Evolutionary conservation across 2,113 vertebrate species (phyloP).

Genomic region (Gnathonemus longibarbis): DNA sequence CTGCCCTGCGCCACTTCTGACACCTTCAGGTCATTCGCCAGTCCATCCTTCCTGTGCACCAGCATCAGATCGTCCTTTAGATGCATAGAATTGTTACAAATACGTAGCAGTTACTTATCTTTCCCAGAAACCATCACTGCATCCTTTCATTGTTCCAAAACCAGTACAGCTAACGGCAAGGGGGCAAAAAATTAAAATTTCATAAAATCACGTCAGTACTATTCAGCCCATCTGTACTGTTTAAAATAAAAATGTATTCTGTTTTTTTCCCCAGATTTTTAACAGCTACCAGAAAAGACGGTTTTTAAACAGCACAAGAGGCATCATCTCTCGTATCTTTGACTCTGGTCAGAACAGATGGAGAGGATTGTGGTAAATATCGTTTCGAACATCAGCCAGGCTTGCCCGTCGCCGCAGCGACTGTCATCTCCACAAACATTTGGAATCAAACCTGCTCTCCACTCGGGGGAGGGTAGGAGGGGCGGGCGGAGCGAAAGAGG

Average conservation of each 20-base stretch:
- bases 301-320: slow-evolving; percentile 23
- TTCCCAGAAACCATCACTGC: not conserved
- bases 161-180: not conserved
- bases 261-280: slow-evolving; percentile 13
- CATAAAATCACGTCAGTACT: not conserved
- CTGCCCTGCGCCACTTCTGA: not conserved
- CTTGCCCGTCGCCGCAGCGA: slow-evolving; percentile 35
- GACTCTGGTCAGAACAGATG: slow-evolving; percentile 37
- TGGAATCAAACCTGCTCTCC: slow-evolving; percentile 35
- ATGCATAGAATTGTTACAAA: not conserved
- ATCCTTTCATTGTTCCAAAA: not conserved
- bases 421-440: slow-evolving; percentile 41
- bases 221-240: slow-evolving; percentile 9
- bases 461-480: slow-evolving; percentile 21
- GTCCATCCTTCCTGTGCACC: not conserved
- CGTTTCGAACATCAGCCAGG: slow-evolving; percentile 52
- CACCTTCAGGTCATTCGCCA: not conserved
- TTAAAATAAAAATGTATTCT: slow-evolving; percentile 10
- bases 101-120: not conserved
- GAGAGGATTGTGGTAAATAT: slow-evolving; percentile 34
- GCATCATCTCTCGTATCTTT: slow-evolving; percentile 25
- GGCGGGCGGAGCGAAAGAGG: slow-evolving; percentile 23
- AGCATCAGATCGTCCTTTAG: not conserved
- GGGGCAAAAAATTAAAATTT: slow-evolving; percentile 6
- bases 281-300: slow-evolving; percentile 2